phyloP scores from a whole-genome alignment of 2,888 invertebrate species.

The Agapetus fuscipes region DNA sequence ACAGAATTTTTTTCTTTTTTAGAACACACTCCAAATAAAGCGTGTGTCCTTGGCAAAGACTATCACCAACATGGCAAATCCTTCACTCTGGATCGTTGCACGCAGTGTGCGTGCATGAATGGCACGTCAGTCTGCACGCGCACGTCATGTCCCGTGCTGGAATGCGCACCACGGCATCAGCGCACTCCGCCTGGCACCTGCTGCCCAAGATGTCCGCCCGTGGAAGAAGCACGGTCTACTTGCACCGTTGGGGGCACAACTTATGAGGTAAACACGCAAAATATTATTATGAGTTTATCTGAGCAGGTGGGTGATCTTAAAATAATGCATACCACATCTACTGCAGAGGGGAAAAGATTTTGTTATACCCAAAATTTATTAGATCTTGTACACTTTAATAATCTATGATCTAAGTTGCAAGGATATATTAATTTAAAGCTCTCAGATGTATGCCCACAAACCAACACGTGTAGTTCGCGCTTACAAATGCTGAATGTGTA shows the following conservation, averaged over 20 bases:
- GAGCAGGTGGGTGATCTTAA: not conserved
- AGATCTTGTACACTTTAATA: too few relatives aligned
- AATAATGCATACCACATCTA: too few relatives aligned
- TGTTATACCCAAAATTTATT: too few relatives aligned
- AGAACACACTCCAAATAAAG: conserved; percentile 28
- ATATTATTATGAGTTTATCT: too few relatives aligned
- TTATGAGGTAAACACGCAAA: conserved; percentile 58
- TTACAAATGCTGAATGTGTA: too few relatives aligned
- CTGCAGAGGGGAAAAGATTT: too few relatives aligned
- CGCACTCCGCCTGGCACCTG: conserved; percentile 57
- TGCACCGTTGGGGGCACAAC: conserved; percentile 55
- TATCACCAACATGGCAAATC: conserved; percentile 53
- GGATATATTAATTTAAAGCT: too few relatives aligned
- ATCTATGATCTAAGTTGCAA: too few relatives aligned
- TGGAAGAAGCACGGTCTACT: conserved; percentile 57
- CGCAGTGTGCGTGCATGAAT: conserved; percentile 72
- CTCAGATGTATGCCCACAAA: too few relatives aligned
- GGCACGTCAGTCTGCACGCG: conserved; percentile 72
- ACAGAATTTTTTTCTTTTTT: conserved; percentile 4
- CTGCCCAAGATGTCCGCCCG: conserved; percentile 66
- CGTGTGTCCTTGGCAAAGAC: conserved; percentile 64
- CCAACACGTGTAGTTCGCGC: too few relatives aligned
- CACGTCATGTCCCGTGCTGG: conserved; percentile 81
- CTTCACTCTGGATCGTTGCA: conserved; percentile 68
- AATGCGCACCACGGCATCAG: conserved; percentile 67